Evolutionary conservation across 2,888 invertebrate genomes (phyloP).

Genomic region (Tineola bisselliella): DNA sequence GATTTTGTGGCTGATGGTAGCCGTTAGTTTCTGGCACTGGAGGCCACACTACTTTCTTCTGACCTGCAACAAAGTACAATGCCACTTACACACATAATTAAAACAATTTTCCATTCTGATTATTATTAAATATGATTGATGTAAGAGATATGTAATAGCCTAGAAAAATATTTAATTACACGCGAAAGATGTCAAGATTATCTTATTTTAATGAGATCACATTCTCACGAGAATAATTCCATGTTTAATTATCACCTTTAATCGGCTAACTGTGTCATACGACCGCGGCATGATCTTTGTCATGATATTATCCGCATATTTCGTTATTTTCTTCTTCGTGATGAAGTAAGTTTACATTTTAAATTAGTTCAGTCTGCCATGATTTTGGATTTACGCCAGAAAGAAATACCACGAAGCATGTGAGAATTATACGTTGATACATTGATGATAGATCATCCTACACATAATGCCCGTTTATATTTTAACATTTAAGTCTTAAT

Average conservation of each 20-base stretch:
- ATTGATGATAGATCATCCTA: not conserved
- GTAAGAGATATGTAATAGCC: no score
- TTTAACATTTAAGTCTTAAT: not conserved
- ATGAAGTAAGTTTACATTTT: conserved; percentile 39
- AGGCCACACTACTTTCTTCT: conserved; percentile 89
- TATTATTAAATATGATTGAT: not conserved
- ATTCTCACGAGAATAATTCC: not conserved
- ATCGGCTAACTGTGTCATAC: not conserved
- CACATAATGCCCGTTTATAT: not conserved
- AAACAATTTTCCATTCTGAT: not conserved
- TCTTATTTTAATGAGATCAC: not conserved
- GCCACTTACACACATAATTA: not conserved
- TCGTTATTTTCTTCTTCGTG: conserved; percentile 17
- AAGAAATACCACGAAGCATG: conserved; percentile 3
- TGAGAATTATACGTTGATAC: conserved; percentile 12
- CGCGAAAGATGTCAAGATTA: no score
- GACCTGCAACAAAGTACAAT: conserved; percentile 67
- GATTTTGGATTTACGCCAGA: conserved; percentile 47
- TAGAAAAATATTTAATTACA: not conserved
- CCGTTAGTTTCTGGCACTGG: conserved; percentile 77
- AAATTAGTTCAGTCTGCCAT: conserved; percentile 49
- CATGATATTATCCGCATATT: not conserved
- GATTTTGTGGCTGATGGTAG: conserved; percentile 61
- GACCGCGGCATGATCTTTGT: not conserved
- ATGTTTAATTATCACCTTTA: not conserved